Conservation (phyloP, 2,888 invertebrate genomes). For the Eupeodes luniger region DNA sequence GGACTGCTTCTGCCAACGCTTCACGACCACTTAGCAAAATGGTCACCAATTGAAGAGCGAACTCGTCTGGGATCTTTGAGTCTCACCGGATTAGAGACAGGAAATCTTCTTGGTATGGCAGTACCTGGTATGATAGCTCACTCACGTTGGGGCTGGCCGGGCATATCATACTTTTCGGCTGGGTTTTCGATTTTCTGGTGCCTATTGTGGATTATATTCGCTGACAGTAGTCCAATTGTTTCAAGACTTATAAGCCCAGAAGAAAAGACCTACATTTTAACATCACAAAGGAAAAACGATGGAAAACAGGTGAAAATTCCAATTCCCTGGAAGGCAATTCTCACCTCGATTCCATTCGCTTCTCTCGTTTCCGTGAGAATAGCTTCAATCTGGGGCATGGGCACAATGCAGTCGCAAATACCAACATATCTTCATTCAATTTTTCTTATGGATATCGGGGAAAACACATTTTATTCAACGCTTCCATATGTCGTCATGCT, state of each 20-base stretch:
- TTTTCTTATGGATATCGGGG: slow-evolving; percentile 86
- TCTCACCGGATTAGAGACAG: too few species aligned
- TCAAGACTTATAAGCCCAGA: slow-evolving; percentile 85
- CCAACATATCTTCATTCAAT: slow-evolving; percentile 88
- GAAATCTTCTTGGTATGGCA: too few species aligned
- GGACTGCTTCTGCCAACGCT: slow-evolving; percentile 88
- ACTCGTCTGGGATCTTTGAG: slow-evolving; percentile 85
- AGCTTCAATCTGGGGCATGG: slow-evolving; percentile 89
- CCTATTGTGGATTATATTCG: slow-evolving; percentile 85
- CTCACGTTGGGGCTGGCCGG: slow-evolving; percentile 87
- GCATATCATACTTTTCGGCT: slow-evolving; percentile 87
- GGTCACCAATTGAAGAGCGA: slow-evolving; percentile 86
- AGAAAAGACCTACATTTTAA: slow-evolving; percentile 87
- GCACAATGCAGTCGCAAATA: slow-evolving; percentile 88
- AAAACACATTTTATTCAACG: slow-evolving; percentile 84
- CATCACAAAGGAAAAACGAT: slow-evolving; percentile 80
- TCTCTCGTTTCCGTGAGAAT: slow-evolving; percentile 85
- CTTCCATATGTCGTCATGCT: slow-evolving; percentile 85
- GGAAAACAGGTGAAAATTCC: slow-evolving; percentile 79
- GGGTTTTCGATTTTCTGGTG: slow-evolving; percentile 85
- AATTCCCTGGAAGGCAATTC: slow-evolving; percentile 87
- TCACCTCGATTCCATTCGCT: slow-evolving; percentile 87
- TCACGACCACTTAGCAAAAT: slow-evolving; percentile 86
- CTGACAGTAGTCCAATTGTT: slow-evolving; percentile 86
- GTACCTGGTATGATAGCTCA: slow-evolving; percentile 85